These are phyloP conservation scores for Ecdyonurus torrentis DNA, from an alignment of 2,888 invertebrate species.

Conservation along the genomic window DNA sequence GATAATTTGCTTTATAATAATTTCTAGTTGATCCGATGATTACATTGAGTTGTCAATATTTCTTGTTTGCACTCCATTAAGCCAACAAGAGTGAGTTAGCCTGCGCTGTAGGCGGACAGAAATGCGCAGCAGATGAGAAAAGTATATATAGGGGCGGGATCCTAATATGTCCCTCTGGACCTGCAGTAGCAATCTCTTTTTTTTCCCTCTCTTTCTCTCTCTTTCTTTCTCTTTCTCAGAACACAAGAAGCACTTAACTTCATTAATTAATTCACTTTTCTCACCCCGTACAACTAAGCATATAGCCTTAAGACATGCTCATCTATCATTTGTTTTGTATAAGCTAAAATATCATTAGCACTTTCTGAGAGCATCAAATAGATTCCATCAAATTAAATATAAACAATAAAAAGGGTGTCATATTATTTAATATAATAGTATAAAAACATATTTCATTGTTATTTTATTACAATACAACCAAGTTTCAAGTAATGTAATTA, in stretches of 20 bases:
- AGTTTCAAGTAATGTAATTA: too few species aligned
- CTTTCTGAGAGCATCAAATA: background rate
- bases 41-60: background rate
- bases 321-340: background rate
- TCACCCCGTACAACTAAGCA: constrained; percentile 7
- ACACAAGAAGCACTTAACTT: constrained; percentile 12
- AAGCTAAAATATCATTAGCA: background rate
- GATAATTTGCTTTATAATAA: background rate
- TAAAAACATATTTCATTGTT: too few species aligned
- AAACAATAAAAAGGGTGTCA: too few species aligned
- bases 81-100: background rate
- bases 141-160: background rate
- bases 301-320: constrained; percentile 2
- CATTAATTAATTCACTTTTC: constrained; percentile 16
- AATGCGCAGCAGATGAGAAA: background rate
- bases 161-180: constrained; percentile 1
- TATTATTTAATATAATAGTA: too few species aligned
- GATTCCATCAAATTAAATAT: background rate
- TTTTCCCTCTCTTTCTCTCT: background rate
- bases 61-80: constrained; percentile 3
- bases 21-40: background rate
- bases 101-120: background rate
- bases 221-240: background rate
- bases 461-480: too few species aligned
- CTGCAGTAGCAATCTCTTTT: background rate